phyloP scores from a whole-genome alignment of 2,113 vertebrate genomes.

The Trichomycterus rosablanca region DNA sequence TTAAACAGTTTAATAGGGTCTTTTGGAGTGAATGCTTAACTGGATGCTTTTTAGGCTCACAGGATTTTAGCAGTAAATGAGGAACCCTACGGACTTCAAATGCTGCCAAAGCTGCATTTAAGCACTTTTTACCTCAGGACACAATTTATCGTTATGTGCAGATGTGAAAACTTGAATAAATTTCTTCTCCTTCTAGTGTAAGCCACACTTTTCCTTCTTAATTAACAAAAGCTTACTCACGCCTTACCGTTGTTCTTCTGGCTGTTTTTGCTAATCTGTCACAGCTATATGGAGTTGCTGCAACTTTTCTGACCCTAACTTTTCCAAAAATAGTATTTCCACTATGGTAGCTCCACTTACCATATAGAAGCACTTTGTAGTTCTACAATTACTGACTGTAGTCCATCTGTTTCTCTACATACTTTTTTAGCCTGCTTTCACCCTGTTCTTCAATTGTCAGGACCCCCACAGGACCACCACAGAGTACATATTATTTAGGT shows the following conservation, averaged over 20 bases:
- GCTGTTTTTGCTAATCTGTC: background rate
- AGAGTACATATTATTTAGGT: too few species aligned
- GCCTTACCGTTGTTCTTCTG: background rate
- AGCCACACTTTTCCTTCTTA: conserved; percentile 10
- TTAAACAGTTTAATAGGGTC: conserved; percentile 4
- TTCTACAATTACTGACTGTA: too few species aligned
- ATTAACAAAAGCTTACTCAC: conserved; percentile 2
- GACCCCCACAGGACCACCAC: too few species aligned
- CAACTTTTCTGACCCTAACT: too few species aligned
- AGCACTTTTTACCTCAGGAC: conserved; percentile 4
- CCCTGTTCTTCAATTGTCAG: too few species aligned
- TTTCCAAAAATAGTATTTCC: too few species aligned
- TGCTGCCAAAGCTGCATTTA: conserved; percentile 13
- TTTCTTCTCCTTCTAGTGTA: background rate
- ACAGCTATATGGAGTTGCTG: too few species aligned
- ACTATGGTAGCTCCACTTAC: too few species aligned
- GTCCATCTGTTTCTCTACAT: too few species aligned
- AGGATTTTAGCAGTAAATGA: conserved; percentile 5
- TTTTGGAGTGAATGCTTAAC: background rate
- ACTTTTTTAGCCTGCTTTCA: too few species aligned
- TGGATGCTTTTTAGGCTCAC: background rate
- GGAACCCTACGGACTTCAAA: conserved; percentile 18
- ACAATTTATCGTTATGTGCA: conserved; percentile 2
- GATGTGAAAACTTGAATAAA: background rate
- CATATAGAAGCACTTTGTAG: too few species aligned